Percentiles rank a stretch among this genome's conserved stretches.
phyloP scores from a whole-genome alignment of 2,113 vertebrate species.

The Tor tambroides region DNA sequence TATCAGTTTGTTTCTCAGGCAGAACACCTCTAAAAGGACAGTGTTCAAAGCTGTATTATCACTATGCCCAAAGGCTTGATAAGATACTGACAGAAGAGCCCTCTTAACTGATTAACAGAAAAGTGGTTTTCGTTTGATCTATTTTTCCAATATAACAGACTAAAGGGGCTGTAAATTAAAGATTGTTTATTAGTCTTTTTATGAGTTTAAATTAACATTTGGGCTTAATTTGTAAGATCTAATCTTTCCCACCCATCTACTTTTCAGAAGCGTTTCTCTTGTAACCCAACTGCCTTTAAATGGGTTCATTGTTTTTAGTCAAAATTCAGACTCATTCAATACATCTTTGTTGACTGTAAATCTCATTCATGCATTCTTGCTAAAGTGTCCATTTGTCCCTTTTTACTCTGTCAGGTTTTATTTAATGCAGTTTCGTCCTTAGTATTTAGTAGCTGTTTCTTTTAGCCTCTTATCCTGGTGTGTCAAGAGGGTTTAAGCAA shows the following conservation, averaged over 20 bases:
- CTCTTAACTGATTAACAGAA: background rate
- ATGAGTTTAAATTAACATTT: background rate
- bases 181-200: constrained; percentile 8
- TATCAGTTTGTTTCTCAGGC: constrained; percentile 7
- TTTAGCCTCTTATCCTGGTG: background rate
- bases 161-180: background rate
- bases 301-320: background rate
- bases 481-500: background rate
- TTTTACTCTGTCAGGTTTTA: background rate
- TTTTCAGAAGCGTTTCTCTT: background rate
- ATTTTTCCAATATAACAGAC: background rate
- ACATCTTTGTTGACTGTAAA: no score
- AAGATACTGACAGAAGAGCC: background rate
- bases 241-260: background rate
- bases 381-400: background rate
- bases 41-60: constrained; percentile 28
- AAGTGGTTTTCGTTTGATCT: constrained; percentile 3
- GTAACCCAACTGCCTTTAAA: background rate
- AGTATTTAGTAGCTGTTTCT: background rate
- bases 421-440: background rate
- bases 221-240: background rate
- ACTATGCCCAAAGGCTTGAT: constrained; percentile 14
- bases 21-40: constrained; percentile 7
- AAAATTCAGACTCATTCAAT: background rate
- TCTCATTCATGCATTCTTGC: background rate